Evolutionary conservation across 2,888 invertebrate species (phyloP).

Genomic region (Cryptocheilus praepositus): DNA sequence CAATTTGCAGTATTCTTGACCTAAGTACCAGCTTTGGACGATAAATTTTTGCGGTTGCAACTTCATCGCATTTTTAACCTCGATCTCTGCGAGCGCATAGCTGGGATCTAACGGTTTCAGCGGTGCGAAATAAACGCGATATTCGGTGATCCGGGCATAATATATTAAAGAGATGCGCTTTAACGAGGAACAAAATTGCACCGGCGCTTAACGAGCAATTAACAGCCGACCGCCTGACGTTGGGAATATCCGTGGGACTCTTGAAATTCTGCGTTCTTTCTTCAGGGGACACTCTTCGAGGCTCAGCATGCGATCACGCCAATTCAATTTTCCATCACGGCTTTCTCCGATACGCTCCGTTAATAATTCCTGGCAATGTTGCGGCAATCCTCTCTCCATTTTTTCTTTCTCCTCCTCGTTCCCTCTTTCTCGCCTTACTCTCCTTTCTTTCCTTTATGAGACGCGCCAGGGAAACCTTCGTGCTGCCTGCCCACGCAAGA

Average conservation of each 20-base stretch:
- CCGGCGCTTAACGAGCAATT: not conserved
- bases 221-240: too few relatives aligned
- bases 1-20: too few relatives aligned
- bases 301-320: conserved; percentile 26
- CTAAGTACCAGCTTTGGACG: too few relatives aligned
- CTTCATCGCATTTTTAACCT: too few relatives aligned
- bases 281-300: conserved; percentile 24
- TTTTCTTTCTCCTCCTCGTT: conserved; percentile 52
- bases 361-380: conserved; percentile 64
- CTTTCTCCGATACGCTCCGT: conserved; percentile 73
- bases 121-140: too few relatives aligned
- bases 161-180: not conserved
- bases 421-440: conserved; percentile 36
- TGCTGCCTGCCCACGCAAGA: conserved; percentile 51
- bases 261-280: not conserved
- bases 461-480: conserved; percentile 42
- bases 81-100: too few relatives aligned
- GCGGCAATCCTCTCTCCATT: conserved; percentile 43
- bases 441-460: conserved; percentile 51
- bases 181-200: not conserved
- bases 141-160: too few relatives aligned
- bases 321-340: conserved; percentile 59
- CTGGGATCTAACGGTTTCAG: too few relatives aligned
- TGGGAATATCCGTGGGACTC: too few relatives aligned
- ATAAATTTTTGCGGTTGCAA: too few relatives aligned